These are phyloP conservation scores for Pangasius krempfi DNA, from an alignment of 2,797 vertebrate species.

Conservation along the genomic window DNA sequence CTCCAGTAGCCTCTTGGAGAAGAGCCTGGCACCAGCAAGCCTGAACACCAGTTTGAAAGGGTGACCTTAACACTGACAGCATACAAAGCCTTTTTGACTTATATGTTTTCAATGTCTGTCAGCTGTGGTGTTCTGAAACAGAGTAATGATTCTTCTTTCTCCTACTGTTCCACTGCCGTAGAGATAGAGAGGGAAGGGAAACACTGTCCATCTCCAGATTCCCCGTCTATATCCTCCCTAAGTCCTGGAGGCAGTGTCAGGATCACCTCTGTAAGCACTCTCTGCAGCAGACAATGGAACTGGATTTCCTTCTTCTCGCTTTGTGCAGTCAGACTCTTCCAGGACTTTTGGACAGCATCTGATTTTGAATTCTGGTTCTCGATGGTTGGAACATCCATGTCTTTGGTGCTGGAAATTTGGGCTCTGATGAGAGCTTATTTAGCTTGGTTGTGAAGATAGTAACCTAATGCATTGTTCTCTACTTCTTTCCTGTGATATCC, in stretches of 20 bases:
- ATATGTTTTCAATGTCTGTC: neutral
- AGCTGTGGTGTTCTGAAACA: neutral
- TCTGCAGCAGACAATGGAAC: neutral
- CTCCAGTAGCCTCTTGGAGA: neutral
- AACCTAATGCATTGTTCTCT: neutral
- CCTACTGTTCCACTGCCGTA: neutral
- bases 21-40: neutral
- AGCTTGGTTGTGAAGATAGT: neutral
- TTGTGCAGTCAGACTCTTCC: neutral
- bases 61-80: neutral
- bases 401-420: neutral
- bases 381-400: neutral
- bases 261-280: neutral
- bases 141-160: neutral
- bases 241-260: neutral
- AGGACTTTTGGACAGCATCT: neutral
- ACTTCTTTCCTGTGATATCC: neutral
- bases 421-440: neutral
- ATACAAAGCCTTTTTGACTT: neutral
- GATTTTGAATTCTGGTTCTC: neutral
- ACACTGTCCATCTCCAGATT: neutral
- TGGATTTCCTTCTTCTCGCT: neutral
- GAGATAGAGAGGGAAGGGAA: neutral
- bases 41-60: neutral
- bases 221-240: neutral